Conservation (phyloP, 1,140 invertebrate genomes). For the Sminthurinus signatus region DNA sequence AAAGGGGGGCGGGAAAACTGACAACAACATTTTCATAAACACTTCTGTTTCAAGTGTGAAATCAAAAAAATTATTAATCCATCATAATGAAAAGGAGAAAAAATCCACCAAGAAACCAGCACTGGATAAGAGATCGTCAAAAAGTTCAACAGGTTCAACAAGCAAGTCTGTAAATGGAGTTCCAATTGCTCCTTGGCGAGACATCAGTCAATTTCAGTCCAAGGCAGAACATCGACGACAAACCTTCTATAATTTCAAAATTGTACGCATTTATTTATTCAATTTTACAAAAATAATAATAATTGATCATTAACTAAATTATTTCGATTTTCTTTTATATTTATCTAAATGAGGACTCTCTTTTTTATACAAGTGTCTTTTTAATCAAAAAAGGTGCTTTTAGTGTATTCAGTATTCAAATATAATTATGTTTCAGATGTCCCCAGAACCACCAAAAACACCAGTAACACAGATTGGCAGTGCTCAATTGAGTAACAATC, state of each 20-base stretch:
- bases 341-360: neutral
- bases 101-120: too few relatives aligned
- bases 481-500: too few relatives aligned
- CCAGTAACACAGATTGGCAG: too few relatives aligned
- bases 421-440: too few relatives aligned
- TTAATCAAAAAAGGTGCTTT: neutral
- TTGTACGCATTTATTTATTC: neutral
- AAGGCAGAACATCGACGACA: neutral
- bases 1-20: too few relatives aligned
- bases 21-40: too few relatives aligned
- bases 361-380: neutral
- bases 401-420: neutral
- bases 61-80: too few relatives aligned
- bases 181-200: slow-evolving; percentile 1
- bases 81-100: too few relatives aligned
- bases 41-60: too few relatives aligned
- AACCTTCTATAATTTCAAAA: slow-evolving; percentile 9
- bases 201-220: neutral
- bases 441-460: slow-evolving; percentile 5
- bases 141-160: too few relatives aligned
- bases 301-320: neutral
- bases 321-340: neutral
- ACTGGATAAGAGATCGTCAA: too few relatives aligned
- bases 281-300: neutral
- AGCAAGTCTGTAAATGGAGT: too few relatives aligned